Base-by-base conservation (phyloP, 64 coral and sea anemone genomes). In the Actinia equina region DNA sequence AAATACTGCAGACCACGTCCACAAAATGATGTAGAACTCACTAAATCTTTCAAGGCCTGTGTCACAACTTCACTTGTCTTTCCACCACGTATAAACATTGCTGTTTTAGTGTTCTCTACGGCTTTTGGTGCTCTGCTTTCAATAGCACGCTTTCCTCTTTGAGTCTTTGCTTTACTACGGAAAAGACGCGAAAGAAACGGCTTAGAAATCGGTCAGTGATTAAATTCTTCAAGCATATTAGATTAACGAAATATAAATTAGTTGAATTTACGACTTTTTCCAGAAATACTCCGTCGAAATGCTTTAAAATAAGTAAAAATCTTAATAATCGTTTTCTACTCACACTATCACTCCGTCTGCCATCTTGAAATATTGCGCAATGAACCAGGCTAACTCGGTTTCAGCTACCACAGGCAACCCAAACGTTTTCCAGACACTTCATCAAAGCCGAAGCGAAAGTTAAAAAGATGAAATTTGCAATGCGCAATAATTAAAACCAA, bases 41-140 rank as follows among this genome's bases (percentile, higher is more conserved):
- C 95, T 37, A 98, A 57, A 83, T 98, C 95, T 70, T 98, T 98
- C 83, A 98, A 23, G 53, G 93, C 59, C 64, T 94, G 93, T n/a
- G 93, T 98, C 1, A 98, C 96, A 20, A 90, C 18, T 59, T 98
- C 93, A 63, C 96, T 98, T 3, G 96, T 98, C 69, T 61, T 86
- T 88, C 96, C 96, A 52, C 96, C 96, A 16, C 96, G 93, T 43
- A 98, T 86, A 42, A 98, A 98, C 88, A 98, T 82, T 17, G 96
- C 88, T 79, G 67, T 80, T 90, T 98, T 98, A 26, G 90, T 95
- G 80, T 98, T 98, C 70, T 98, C 96, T 11, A 98, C 53, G 19
- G 54, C 30, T 17, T 95, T 92, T 3, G 93, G 88, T 0, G 79
- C 85, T 58, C 86, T 86, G 12, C 80, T 77, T 13, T 93, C 96